Evolutionary conservation across 2,113 vertebrate genomes (phyloP).

Genomic region (Bubo scandiacus): DNA sequence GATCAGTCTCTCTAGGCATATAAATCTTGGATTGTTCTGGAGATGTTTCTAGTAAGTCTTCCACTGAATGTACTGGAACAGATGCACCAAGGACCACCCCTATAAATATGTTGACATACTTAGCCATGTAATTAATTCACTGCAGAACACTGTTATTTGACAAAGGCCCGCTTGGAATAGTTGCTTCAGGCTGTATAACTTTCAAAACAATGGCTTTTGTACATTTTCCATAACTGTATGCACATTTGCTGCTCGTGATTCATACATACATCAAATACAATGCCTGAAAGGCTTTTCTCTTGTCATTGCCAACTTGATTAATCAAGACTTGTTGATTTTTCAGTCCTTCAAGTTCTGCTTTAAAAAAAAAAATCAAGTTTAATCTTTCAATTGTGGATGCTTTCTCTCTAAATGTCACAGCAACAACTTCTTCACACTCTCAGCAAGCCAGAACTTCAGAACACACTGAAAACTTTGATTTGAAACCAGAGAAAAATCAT

Average conservation of each 20-base stretch:
- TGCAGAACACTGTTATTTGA: not conserved
- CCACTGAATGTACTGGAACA: not conserved
- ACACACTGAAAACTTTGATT: not conserved
- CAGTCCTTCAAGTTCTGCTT: not conserved
- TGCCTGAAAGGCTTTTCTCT: not conserved
- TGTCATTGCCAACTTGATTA: constrained; percentile 14
- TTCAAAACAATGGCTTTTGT: not conserved
- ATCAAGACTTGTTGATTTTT: constrained; percentile 24
- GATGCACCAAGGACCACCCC: not conserved
- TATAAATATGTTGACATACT: not conserved
- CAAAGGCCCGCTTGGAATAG: not conserved
- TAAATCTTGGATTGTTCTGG: not conserved
- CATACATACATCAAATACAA: not conserved
- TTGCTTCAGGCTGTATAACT: not conserved
- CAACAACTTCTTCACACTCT: not conserved
- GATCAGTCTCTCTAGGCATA: not conserved
- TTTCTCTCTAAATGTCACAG: constrained; percentile 11
- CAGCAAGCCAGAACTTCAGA: not conserved
- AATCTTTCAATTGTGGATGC: not conserved
- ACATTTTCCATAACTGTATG: not conserved
- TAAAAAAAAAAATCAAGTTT: not conserved
- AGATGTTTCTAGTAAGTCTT: not conserved
- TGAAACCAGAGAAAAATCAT: not conserved
- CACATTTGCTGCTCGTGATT: not conserved
- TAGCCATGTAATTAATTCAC: not conserved